Evolutionary conservation across 2,888 invertebrate genomes (phyloP).

Genomic region (Lucinisca nassula): DNA sequence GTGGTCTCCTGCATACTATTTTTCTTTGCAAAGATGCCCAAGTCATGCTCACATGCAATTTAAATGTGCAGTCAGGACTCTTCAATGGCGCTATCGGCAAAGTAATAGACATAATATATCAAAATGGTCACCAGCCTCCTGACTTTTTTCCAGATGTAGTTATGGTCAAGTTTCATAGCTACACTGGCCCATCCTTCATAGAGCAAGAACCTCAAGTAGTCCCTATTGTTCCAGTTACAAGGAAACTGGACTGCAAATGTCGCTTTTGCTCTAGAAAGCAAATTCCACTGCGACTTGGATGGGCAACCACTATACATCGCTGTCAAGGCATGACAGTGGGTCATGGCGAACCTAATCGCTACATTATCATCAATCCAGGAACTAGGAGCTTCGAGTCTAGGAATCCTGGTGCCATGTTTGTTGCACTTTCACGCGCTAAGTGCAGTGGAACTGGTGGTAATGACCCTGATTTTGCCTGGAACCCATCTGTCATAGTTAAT

Average conservation of each 20-base stretch:
- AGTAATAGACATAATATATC: background rate
- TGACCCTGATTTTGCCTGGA: background rate
- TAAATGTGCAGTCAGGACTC: background rate
- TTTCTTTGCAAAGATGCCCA: background rate
- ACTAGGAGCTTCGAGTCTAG: background rate
- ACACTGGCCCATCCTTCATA: background rate
- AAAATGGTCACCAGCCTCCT: slow-evolving; percentile 2
- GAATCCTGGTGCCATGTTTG: background rate
- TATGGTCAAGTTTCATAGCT: background rate
- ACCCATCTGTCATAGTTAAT: background rate
- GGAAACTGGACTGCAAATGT: background rate
- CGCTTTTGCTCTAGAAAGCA: background rate
- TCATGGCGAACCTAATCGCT: background rate
- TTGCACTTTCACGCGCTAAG: background rate
- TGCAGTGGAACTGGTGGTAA: background rate
- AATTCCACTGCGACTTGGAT: background rate
- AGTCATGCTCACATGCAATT: background rate
- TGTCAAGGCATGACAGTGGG: background rate
- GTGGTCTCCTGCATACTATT: background rate
- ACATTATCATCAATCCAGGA: background rate
- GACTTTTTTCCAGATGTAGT: background rate
- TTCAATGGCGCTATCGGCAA: slow-evolving; percentile 11
- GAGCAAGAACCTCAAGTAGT: background rate
- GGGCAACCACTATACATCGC: background rate
- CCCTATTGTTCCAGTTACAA: slow-evolving; percentile 31